Evolutionary conservation across 2,888 invertebrate species (phyloP).

Genomic region (Formica aserva): DNA sequence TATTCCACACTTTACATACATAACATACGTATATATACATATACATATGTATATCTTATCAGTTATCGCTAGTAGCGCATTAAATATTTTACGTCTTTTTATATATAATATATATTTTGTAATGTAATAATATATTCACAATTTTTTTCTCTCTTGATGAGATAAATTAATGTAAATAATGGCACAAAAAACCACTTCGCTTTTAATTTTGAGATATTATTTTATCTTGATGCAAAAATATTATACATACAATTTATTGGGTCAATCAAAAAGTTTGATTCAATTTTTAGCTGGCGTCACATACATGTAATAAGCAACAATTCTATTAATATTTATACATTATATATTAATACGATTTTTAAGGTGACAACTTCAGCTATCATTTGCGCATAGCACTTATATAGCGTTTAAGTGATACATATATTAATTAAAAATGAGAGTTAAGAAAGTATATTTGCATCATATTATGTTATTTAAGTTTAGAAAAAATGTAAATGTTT

Average conservation of each 20-base stretch:
- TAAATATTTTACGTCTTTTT: background rate
- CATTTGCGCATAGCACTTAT: too few relatives aligned
- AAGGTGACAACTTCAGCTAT: too few relatives aligned
- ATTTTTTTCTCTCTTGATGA: background rate
- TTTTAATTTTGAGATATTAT: background rate
- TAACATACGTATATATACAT: background rate
- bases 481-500: too few relatives aligned
- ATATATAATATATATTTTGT: background rate
- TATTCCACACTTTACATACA: background rate
- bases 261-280: too few relatives aligned
- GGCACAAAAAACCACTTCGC: background rate
- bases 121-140: background rate
- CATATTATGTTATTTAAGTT: too few relatives aligned
- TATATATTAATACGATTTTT: too few relatives aligned
- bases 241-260: background rate
- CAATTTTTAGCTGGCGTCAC: too few relatives aligned
- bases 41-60: background rate
- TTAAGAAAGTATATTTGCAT: too few relatives aligned
- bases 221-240: conserved; percentile 28
- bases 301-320: too few relatives aligned
- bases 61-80: background rate
- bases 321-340: too few relatives aligned
- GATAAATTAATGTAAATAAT: conserved; percentile 4
- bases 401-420: too few relatives aligned
- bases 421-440: too few relatives aligned